Base-by-base conservation (phyloP, 2,797 vertebrate species). In the Benthosema pterotum region DNA sequence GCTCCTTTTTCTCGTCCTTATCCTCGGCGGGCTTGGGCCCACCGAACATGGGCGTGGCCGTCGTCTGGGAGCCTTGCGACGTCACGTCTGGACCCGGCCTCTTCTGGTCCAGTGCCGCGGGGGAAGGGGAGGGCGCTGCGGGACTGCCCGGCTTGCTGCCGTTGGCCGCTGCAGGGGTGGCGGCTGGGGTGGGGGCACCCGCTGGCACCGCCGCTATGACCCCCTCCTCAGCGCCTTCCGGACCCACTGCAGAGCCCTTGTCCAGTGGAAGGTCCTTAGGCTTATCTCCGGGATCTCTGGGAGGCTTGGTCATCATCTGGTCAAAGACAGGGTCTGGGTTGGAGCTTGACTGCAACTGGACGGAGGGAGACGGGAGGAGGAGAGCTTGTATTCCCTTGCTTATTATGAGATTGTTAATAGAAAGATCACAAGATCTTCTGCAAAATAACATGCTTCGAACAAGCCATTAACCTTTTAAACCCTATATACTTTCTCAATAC, bases 21-120 rank as follows among this genome's bases (percentile, higher is more conserved):
- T 98, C 97, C 50, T 98, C 97, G 46, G 93, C 92, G 46, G 93
- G 92, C 79, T 97, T 98, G 67, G 83, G 18, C 58, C 84, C 93
- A 28, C 93, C 89, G 58, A 90, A 92, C 1, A 92, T 89, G 42
- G 94, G 94, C 1, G 94, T 92, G 2, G 94, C 61, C 0, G 83
- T 95, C 2, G 97, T 99, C 86, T 99, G 97, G 18, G 99, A 96
- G 25, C 96, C 97, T 76, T 99, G 97, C 16, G 97, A 99, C 14
- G 95, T 98, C 82, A 99, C 93, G 70, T 98, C 97, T 0, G 96
- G 95, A 2, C 94, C 95, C 0, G 75, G 50, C 85, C 95, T 91
- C 83, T 97, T 98, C 70, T 93, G 95, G 79, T 99, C 96, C 0
- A 89, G 63, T 65, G 83, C 90, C 17, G 87, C 90, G 67, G 83